Base-by-base conservation (phyloP, 2,888 invertebrate genomes). In the Oeneis ivallda region DNA sequence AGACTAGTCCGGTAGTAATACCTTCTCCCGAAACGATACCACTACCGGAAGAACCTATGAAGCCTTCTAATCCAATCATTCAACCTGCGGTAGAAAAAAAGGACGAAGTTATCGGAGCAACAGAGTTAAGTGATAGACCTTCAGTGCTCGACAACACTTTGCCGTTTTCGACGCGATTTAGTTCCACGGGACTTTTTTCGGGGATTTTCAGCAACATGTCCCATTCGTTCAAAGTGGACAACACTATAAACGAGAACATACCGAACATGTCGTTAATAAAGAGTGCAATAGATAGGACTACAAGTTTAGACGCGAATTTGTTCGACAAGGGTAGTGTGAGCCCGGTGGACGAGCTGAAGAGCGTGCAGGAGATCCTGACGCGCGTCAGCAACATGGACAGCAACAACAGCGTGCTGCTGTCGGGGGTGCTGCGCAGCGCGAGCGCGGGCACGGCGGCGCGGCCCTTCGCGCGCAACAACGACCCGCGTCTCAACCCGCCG, bases 301-400 rank as follows among this genome's bases (percentile, higher is more conserved):
- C 89, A 79, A 86, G 83, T 82, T 83, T 89, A 82, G 90, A 91
- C 75, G 84, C 77, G 80, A 83, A 86, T 82, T 79, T 90, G 75
- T 88, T 88, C 69, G 89, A 87, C 75, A 86, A 85, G 72, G 87
- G 85, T 26, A 26, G 81, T 77, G 80, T 81, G 71, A 84, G 85
- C 68, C 84, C 82, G 45, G 86, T 80, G 74, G 92, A 92, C 70
- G 92, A 92, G 64, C 78, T 92, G 75, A 86, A 84, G 70, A 92
- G 87, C 76, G 92, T 92, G 50, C 89, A 90, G 68, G 92, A 89
- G 76, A 91, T 92, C 70, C 76, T 92, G 76, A 89, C 88, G 74
- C 87, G 91, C 66, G 92, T 92, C 77, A 92, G 87, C 75, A 92
- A 86, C 76, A 92, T 92, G 92, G 92, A 92, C 81, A 88, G 90